phyloP scores from a whole-genome alignment of 2,113 vertebrate genomes.

The Cyphomyrus discorhynchus region DNA sequence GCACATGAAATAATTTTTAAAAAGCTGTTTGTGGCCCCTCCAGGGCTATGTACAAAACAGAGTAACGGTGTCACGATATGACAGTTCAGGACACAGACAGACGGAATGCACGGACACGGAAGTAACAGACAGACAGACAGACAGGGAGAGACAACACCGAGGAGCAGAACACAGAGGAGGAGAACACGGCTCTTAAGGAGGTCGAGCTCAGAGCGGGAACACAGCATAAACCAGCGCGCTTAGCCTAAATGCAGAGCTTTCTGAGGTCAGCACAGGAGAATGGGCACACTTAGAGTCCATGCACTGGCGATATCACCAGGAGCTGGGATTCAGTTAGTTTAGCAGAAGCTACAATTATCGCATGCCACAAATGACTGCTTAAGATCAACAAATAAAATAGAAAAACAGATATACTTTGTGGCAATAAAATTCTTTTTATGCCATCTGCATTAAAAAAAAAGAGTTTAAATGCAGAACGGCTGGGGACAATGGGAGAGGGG shows the following conservation, averaged over 20 bases:
- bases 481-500: conserved; percentile 46
- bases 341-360: conserved; percentile 55
- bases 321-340: conserved; percentile 39
- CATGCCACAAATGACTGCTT: conserved; percentile 81
- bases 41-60: conserved; percentile 46
- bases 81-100: conserved; percentile 48
- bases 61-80: conserved; percentile 72
- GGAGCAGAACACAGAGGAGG: conserved; percentile 41
- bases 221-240: conserved; percentile 48
- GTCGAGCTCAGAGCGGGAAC: conserved; percentile 40
- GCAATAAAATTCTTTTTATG: conserved; percentile 99
- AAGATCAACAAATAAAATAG: conserved; percentile 74
- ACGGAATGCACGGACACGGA: conserved; percentile 35
- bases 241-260: conserved; percentile 59
- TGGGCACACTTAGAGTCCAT: conserved; percentile 69
- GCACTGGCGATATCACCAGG: conserved; percentile 55
- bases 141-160: conserved; percentile 40
- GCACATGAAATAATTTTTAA: neutral
- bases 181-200: conserved; percentile 38
- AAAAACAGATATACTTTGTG: conserved; percentile 80
- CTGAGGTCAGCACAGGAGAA: conserved; percentile 67
- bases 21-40: neutral
- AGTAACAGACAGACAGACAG: conserved; percentile 32
- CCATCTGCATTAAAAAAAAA: conserved; percentile 79
- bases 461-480: conserved; percentile 67